phyloP scores from a whole-genome alignment of 1,140 invertebrate species.

The Oncopodura yosiiana region DNA sequence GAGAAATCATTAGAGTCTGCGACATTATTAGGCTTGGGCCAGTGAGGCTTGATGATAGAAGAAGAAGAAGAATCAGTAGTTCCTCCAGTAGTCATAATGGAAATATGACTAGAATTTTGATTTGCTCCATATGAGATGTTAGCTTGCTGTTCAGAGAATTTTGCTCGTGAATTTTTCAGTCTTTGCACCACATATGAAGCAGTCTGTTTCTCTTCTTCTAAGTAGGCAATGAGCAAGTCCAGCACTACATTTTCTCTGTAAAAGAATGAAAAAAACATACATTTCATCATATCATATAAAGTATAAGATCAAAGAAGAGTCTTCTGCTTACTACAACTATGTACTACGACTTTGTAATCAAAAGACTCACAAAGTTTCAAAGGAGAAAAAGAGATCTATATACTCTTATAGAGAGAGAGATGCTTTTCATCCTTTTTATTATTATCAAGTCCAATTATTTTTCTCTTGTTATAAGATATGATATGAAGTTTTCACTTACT shows the following conservation, averaged over 20 bases:
- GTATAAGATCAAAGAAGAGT: too few species aligned
- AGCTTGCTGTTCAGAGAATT: neutral
- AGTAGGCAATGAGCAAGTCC: slow-evolving; percentile 5
- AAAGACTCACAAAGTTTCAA: too few species aligned
- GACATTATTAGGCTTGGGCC: neutral
- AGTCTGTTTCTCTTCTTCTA: slow-evolving; percentile 4
- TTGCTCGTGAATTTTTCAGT: neutral
- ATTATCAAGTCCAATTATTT: too few species aligned
- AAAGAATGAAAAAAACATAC: neutral
- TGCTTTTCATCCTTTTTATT: too few species aligned
- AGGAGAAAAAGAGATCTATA: too few species aligned
- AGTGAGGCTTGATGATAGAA: neutral
- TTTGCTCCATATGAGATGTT: neutral
- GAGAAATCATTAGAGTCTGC: neutral
- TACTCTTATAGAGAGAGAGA: too few species aligned
- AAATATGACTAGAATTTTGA: neutral
- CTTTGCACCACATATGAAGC: neutral
- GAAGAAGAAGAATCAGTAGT: neutral
- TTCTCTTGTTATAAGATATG: neutral
- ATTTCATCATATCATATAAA: too few species aligned
- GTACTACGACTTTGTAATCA: too few species aligned
- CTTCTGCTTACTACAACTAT: too few species aligned
- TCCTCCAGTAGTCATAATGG: neutral
- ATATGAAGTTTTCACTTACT: slow-evolving; percentile 12
- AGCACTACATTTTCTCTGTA: slow-evolving; percentile 13